phyloP scores from a whole-genome alignment of 2,797 vertebrate species.

The Cetoscarus ocellatus region DNA sequence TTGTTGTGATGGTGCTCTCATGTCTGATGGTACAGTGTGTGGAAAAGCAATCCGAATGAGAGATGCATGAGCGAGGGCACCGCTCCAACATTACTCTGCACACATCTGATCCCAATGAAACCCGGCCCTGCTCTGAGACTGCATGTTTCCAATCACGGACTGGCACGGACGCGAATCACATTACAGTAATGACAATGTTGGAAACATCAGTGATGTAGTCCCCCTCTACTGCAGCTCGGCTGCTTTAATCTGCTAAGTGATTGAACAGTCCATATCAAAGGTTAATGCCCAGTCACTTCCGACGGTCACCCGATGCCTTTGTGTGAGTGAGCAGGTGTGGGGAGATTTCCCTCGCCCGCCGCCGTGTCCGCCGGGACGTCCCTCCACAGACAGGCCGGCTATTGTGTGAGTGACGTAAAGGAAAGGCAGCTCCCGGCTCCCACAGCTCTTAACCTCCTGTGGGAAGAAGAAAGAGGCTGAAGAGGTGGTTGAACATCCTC shows the following conservation, averaged over 20 bases:
- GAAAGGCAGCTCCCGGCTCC: slow-evolving; percentile 73
- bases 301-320: slow-evolving; percentile 55
- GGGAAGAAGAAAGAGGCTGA: slow-evolving; percentile 60
- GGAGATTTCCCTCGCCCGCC: slow-evolving; percentile 66
- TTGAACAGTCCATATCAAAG: slow-evolving; percentile 44
- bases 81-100: slow-evolving; percentile 26
- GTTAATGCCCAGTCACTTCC: slow-evolving; percentile 58
- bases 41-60: slow-evolving; percentile 53
- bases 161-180: slow-evolving; percentile 51
- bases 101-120: slow-evolving; percentile 65
- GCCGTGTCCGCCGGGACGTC: slow-evolving; percentile 61
- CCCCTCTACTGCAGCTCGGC: slow-evolving; percentile 30
- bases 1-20: slow-evolving; percentile 48
- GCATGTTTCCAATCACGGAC: slow-evolving; percentile 59
- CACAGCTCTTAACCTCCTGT: slow-evolving; percentile 69
- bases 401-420: slow-evolving; percentile 77
- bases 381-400: slow-evolving; percentile 64
- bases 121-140: slow-evolving; percentile 34
- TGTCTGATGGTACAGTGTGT: slow-evolving; percentile 38
- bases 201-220: slow-evolving; percentile 38
- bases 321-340: slow-evolving; percentile 68
- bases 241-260: slow-evolving; percentile 49
- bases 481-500: slow-evolving; percentile 77
- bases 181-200: slow-evolving; percentile 48
- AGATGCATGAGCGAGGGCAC: slow-evolving; percentile 35